These are phyloP conservation scores for Habrosyne pyritoides DNA, from an alignment of 2,888 invertebrate genomes.

Conservation along the genomic window DNA sequence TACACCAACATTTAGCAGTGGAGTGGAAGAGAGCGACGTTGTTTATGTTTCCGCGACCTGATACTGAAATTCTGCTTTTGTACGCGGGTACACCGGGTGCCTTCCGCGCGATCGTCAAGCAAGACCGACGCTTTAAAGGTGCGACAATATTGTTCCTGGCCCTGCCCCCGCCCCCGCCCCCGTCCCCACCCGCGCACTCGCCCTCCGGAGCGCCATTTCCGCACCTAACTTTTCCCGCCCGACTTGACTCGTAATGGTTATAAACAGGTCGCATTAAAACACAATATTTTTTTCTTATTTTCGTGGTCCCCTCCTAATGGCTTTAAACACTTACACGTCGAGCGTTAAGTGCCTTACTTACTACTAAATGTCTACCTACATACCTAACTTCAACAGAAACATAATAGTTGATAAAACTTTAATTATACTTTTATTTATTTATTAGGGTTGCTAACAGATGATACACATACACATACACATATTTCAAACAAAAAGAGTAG, in stretches of 20 bases:
- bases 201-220: conserved; percentile 68
- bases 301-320: conserved; percentile 65
- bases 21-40: conserved; percentile 62
- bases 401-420: neutral
- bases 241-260: conserved; percentile 74
- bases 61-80: conserved; percentile 56
- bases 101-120: conserved; percentile 60
- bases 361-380: neutral
- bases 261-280: conserved; percentile 72
- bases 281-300: conserved; percentile 50
- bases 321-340: conserved; percentile 55
- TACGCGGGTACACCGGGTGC: conserved; percentile 57
- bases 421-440: too few species aligned
- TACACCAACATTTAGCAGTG: conserved; percentile 42
- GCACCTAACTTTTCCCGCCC: conserved; percentile 68
- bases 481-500: too few species aligned
- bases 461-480: too few species aligned
- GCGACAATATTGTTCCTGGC: conserved; percentile 42
- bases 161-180: conserved; percentile 39
- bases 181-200: conserved; percentile 35
- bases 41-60: conserved; percentile 65
- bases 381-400: too few species aligned
- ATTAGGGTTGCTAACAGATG: too few species aligned
- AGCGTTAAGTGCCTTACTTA: conserved; percentile 5
- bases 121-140: conserved; percentile 60